These are phyloP conservation scores for Mesaphorura yosii DNA, from an alignment of 1,140 invertebrate genomes.

Conservation along the genomic window DNA sequence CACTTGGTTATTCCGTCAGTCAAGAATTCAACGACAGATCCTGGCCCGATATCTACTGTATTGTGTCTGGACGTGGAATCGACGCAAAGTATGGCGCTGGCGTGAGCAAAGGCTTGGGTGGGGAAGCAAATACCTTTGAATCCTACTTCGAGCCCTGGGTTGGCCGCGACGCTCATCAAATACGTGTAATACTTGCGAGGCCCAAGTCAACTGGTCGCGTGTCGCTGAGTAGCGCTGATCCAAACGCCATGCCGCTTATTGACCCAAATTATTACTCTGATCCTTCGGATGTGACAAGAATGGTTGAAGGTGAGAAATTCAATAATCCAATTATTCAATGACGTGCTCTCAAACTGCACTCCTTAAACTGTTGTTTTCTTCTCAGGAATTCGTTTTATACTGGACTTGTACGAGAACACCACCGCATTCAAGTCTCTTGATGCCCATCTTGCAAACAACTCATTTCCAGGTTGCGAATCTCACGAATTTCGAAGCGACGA, in stretches of 20 bases:
- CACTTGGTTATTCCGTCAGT: not conserved
- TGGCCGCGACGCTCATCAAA: not conserved
- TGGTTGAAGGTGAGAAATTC: not conserved
- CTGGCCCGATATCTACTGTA: not conserved
- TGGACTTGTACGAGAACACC: conserved; percentile 4
- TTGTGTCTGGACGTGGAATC: not conserved
- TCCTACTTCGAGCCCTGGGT: not conserved
- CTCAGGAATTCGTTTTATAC: not conserved
- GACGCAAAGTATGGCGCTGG: not conserved
- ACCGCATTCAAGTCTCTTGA: not conserved
- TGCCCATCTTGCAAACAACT: not conserved
- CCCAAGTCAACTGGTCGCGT: conserved; percentile 45
- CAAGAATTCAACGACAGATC: not conserved
- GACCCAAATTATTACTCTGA: conserved; percentile 22
- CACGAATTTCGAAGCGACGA: conserved; percentile 4
- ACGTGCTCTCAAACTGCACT: not conserved
- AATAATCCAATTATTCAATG: not conserved
- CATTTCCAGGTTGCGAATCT: conserved; percentile 17
- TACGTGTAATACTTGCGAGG: not conserved
- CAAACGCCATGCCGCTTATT: conserved; percentile 10
- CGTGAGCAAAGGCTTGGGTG: not conserved
- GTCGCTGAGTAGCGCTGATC: conserved; percentile 13
- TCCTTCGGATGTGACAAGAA: conserved; percentile 15
- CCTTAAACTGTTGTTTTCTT: not conserved
- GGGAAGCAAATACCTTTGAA: not conserved